Evolutionary conservation across 2,888 invertebrate species (phyloP), one percentile per base, ranked within the genome.

Genomic region (Napeogenes sylphis): DNA sequence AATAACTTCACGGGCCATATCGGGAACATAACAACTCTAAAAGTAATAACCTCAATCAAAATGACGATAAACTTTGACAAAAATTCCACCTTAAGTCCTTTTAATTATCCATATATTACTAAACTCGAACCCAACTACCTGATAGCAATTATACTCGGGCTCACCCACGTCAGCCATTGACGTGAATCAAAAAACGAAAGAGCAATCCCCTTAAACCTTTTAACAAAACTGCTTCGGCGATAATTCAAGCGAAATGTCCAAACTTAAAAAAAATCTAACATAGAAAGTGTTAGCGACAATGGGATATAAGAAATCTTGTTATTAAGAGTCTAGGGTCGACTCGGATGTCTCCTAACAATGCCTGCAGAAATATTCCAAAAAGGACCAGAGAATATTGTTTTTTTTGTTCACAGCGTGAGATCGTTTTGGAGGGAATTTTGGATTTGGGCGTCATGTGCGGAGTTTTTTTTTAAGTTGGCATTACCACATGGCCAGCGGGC

Each of bases 211-310:
- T 85, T 84, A 85, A 85, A 84, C 85, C 85, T 86, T 87, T 86
- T 87, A 89, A 88, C 89, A 85, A 86, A 87, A 85, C 86, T 84
- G 84, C 21, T 21, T 85, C 84, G 84, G 86, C 84, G 83, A 90
- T 90, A 90, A 88, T 84, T 90, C 90, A 90, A 88, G 89, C 90
- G 84, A 90, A 90, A 90, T 89, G 90, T 89, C 90, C 89, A 88
- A 89, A 88, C 82, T 82, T 71, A 78, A 81, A 87, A 87, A 81
- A 79, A 80, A 78, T 84, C 75, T 79, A 88, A 84, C 81, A 81
- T 89, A 86, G 90, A 90, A 90, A 90, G 90, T 90, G 90, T 90
- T 89, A 86, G 87, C 80, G 83, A 90, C 90, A 90, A 90, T 89
- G 78, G 89, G 83, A 87, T 88, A 87, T 89, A 84, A 85, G 83